phyloP scores from a whole-genome alignment of 2,113 vertebrate genomes.

The Pionites leucogaster region DNA sequence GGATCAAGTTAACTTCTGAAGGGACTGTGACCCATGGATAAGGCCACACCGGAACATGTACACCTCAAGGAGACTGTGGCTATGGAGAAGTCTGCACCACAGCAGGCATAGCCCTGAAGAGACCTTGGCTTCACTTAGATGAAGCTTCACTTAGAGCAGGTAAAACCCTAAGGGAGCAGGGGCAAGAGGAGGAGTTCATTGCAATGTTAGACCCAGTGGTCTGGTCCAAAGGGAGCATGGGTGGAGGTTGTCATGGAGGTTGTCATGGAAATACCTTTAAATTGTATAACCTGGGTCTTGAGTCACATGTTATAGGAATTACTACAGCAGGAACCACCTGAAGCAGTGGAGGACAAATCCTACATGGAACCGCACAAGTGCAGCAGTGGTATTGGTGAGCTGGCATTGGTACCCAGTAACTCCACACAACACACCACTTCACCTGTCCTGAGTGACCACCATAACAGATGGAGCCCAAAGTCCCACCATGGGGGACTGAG shows the following conservation, averaged over 20 bases:
- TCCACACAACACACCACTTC: background rate
- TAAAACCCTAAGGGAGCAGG: background rate
- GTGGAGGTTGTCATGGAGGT: rapidly evolving
- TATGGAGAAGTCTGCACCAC: background rate
- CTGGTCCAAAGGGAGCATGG: background rate
- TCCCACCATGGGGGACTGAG: background rate
- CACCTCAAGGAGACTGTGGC: background rate
- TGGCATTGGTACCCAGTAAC: background rate
- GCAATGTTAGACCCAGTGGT: background rate
- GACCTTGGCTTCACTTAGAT: background rate
- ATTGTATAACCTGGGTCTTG: background rate
- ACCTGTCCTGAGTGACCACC: background rate
- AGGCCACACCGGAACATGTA: background rate
- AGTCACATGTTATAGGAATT: background rate
- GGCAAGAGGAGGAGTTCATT: background rate
- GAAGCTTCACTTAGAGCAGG: background rate
- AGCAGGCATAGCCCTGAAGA: background rate
- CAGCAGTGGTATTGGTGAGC: background rate
- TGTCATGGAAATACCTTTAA: background rate
- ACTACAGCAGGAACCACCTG: background rate
- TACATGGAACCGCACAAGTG: background rate
- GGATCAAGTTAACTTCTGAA: background rate
- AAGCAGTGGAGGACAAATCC: background rate
- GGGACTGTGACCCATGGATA: background rate
- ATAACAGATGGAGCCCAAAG: background rate